Evolutionary conservation across 2,888 invertebrate species (phyloP), one percentile per base, ranked within the genome.

Genomic region (Cantharis flavilabris): DNA sequence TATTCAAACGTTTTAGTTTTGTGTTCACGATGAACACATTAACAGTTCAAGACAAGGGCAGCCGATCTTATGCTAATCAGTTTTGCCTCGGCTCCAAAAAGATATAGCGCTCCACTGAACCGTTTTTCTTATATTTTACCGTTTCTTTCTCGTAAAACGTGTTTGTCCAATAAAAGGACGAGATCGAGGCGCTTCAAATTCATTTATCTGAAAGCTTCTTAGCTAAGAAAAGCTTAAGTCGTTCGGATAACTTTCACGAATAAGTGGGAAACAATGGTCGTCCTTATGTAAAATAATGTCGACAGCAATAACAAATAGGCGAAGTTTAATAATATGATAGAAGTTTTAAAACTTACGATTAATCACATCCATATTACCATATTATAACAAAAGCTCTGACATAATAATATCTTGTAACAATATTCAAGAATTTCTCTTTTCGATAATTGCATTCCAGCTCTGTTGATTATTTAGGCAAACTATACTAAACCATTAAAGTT

Each of bases 1-100:
- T 79, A 79, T 78, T 76, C 79, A 79, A 79, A 80, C 78, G 75
- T 76, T 79, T 78, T 78, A 77, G 76, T 80, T 76, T 73, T 73
- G 77, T 78, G 80, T 81, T 83, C 81, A 82, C 83, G 84, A 86
- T 85, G 86, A 86, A 84, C 85, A 86, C 86, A 85, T 86, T 85
- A 86, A 85, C 86, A 84, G 85, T 84, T 85, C 83, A 81, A 84
- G 84, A 84, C 84, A 83, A 83, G 82, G 81, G 82, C 81, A 75
- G 83, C 83, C 85, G 85, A 85, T 86, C 85, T 84, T 85, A 86
- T 85, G 85, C 85, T 85, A 86, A 86, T 86, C 85, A 84, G 83
- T 79, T 78, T 79, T 80, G 83, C 79, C 80, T 83, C 83, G 84
- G 83, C 83, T 84, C 83, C 81, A 81, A 81, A 82, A 80, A 83